Percentiles rank a stretch among this genome's conserved stretches.
These are phyloP conservation scores for Leptopilina myrica DNA, from an alignment of 2,888 invertebrate species.

Conservation along the genomic window DNA sequence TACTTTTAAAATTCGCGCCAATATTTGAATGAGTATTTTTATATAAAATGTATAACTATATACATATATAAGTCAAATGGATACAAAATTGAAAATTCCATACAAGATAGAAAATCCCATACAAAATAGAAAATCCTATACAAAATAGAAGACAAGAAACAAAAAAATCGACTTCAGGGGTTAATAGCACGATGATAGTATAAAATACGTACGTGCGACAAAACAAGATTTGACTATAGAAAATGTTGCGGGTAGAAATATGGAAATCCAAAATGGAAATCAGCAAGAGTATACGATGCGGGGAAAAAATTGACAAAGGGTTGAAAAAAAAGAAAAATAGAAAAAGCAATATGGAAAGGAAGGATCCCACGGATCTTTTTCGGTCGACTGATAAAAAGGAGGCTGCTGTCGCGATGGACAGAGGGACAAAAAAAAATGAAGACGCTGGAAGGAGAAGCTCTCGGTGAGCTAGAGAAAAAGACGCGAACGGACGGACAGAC, in stretches of 20 bases:
- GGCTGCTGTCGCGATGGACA: conserved; percentile 64
- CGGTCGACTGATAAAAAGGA: conserved; percentile 69
- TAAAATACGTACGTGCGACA: too few relatives aligned
- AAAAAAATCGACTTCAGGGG: too few relatives aligned
- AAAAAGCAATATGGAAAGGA: conserved; percentile 38
- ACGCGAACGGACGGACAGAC: conserved; percentile 39
- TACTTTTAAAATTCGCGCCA: too few relatives aligned
- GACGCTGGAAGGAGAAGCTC: conserved; percentile 62
- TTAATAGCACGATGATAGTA: too few relatives aligned
- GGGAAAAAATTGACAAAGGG: neutral
- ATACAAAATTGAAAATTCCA: too few relatives aligned
- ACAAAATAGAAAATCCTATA: too few relatives aligned
- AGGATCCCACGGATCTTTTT: conserved; percentile 67
- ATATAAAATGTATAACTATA: too few relatives aligned
- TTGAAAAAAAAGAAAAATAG: neutral
- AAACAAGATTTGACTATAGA: too few relatives aligned
- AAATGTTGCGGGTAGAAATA: neutral
- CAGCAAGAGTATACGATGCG: neutral
- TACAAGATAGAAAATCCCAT: too few relatives aligned
- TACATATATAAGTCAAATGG: too few relatives aligned
- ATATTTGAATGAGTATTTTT: too few relatives aligned
- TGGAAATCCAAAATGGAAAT: neutral
- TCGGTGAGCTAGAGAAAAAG: conserved; percentile 45
- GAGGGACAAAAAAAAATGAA: conserved; percentile 61
- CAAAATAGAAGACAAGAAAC: too few relatives aligned